phyloP scores from a whole-genome alignment of 1,140 invertebrate species.

The Drosophila miranda region DNA sequence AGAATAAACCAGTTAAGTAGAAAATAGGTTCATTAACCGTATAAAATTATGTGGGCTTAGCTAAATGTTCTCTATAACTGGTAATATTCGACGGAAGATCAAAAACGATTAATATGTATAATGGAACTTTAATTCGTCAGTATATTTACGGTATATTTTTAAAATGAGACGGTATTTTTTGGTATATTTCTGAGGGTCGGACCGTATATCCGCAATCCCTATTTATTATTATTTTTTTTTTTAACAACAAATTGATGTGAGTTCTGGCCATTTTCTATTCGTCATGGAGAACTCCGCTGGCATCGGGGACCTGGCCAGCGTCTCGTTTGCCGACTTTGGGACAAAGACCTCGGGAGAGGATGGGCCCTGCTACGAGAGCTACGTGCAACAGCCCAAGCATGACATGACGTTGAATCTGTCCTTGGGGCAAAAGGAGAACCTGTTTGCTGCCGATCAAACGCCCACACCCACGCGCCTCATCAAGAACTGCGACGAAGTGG shows the following conservation, averaged over 20 bases:
- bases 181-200: no score
- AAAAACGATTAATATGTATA: no score
- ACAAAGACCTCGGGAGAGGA: slow-evolving; percentile 43
- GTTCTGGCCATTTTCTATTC: background rate
- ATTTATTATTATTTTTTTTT: background rate
- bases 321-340: slow-evolving; percentile 65
- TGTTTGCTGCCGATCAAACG: slow-evolving; percentile 89
- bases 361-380: slow-evolving; percentile 31
- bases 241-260: slow-evolving; percentile 1
- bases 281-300: slow-evolving; percentile 47
- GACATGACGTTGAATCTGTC: slow-evolving; percentile 90
- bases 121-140: no score
- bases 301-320: slow-evolving; percentile 49
- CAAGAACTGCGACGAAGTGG: slow-evolving; percentile 92
- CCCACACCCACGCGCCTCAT: slow-evolving; percentile 94
- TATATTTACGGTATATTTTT: background rate
- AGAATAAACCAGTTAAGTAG: no score
- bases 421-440: slow-evolving; percentile 84
- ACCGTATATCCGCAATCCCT: no score
- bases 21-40: no score
- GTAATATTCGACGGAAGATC: no score
- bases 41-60: no score
- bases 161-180: background rate
- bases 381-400: slow-evolving; percentile 83
- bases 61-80: no score